These are phyloP conservation scores for Drosophila rufa DNA, from an alignment of 1,140 invertebrate species.

Conservation along the genomic window DNA sequence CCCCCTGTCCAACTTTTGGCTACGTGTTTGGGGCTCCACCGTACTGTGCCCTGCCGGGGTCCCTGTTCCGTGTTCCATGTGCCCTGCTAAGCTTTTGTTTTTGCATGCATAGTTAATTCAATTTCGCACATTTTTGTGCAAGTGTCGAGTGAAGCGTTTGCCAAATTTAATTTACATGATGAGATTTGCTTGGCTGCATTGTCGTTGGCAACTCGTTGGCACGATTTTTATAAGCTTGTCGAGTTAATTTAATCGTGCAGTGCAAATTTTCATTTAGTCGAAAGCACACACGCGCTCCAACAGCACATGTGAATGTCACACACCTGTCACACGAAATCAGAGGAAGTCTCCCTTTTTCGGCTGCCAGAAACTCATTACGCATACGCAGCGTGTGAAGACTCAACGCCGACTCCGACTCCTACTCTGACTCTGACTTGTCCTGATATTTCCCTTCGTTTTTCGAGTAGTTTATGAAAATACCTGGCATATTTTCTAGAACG, in stretches of 20 bases:
- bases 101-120: conserved; percentile 82
- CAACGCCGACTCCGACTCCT: background rate
- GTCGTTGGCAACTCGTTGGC: conserved; percentile 76
- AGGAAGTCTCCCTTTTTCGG: conserved; percentile 18
- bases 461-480: conserved; percentile 57
- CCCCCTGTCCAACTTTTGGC: conserved; percentile 53
- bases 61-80: conserved; percentile 18
- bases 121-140: conserved; percentile 81
- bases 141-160: conserved; percentile 75
- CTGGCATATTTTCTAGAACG: conserved; percentile 31
- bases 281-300: conserved; percentile 21
- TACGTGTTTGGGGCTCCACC: conserved; percentile 50
- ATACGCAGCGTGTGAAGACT: conserved; percentile 54
- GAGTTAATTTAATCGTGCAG: conserved; percentile 76
- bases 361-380: conserved; percentile 64
- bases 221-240: conserved; percentile 79
- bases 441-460: conserved; percentile 23
- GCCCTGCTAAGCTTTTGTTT: conserved; percentile 47
- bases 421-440: conserved; percentile 1
- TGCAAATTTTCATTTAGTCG: conserved; percentile 74
- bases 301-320: conserved; percentile 17
- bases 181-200: conserved; percentile 78
- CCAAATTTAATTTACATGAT: conserved; percentile 83
- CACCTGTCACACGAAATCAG: conserved; percentile 62
- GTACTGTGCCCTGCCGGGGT: conserved; percentile 6